Evolutionary conservation across 2,797 vertebrate species (phyloP).

Genomic region (Bradypus variegatus): DNA sequence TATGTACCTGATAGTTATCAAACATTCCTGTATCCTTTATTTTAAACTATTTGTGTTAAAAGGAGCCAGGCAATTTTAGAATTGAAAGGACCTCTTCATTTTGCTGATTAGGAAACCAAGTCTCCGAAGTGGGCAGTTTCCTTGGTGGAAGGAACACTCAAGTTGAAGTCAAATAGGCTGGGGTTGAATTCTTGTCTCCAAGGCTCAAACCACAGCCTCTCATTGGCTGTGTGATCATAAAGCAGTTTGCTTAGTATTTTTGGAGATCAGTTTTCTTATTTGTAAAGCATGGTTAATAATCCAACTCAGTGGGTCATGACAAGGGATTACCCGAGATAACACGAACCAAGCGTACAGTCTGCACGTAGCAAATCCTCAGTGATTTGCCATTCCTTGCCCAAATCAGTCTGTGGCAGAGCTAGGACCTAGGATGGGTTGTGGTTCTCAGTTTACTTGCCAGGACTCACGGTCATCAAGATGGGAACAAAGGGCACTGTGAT

Average conservation of each 20-base stretch:
- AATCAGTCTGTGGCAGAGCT: neutral
- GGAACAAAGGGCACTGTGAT: neutral
- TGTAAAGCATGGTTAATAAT: neutral
- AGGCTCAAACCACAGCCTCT: neutral
- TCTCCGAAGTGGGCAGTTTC: neutral
- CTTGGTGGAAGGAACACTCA: neutral
- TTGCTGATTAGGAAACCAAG: neutral
- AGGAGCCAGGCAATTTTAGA: neutral
- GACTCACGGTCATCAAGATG: neutral
- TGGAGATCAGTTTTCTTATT: neutral
- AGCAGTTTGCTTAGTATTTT: neutral
- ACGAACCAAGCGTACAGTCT: neutral
- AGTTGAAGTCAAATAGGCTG: neutral
- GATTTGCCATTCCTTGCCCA: neutral
- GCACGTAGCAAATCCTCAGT: neutral
- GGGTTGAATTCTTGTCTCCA: neutral
- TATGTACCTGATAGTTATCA: neutral
- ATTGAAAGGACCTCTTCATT: slow-evolving; percentile 7
- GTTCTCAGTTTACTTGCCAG: neutral
- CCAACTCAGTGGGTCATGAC: neutral
- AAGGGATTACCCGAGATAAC: neutral
- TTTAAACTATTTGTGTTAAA: neutral
- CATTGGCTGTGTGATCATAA: neutral
- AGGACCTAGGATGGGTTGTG: neutral
- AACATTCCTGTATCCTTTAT: neutral